phyloP scores from a whole-genome alignment of 2,113 vertebrate species.

The Eulemur macaco region DNA sequence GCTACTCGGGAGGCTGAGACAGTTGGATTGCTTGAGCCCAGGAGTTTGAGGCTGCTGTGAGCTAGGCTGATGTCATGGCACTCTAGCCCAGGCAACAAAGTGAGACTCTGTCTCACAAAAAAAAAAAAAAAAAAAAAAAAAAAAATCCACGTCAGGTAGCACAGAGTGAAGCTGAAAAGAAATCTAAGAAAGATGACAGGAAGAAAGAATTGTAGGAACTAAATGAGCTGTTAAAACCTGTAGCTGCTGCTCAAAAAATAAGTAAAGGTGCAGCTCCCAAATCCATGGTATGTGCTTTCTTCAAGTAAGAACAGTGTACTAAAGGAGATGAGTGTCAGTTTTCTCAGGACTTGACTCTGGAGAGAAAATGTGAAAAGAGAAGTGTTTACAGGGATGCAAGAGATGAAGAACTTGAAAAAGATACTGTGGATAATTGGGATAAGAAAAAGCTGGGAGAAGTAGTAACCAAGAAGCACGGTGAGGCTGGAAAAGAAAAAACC shows the following conservation, averaged over 20 bases:
- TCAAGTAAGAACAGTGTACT: conserved; percentile 98
- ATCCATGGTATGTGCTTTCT: conserved; percentile 98
- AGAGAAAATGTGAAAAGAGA: conserved; percentile 97
- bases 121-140: too few relatives aligned
- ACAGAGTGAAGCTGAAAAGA: conserved; percentile 89
- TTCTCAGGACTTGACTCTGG: conserved; percentile 96
- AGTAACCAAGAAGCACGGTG: conserved; percentile 97
- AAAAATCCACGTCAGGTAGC: conserved; percentile 77
- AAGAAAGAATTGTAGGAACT: conserved; percentile 97
- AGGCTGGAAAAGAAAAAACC: conserved; percentile 97
- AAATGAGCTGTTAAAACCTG: conserved; percentile 98
- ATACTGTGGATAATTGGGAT: conserved; percentile 99
- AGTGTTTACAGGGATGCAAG: conserved; percentile 96
- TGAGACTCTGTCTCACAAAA: too few relatives aligned
- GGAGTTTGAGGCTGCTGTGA: too few relatives aligned
- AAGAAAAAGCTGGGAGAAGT: conserved; percentile 99
- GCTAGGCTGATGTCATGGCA: too few relatives aligned
- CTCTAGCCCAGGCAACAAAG: too few relatives aligned
- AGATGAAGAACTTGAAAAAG: conserved; percentile 98
- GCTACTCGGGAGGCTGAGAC: too few relatives aligned
- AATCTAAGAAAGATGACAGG: conserved; percentile 93
- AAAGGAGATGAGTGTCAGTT: conserved; percentile 99
- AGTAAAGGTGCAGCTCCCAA: conserved; percentile 99
- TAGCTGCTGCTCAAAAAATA: conserved; percentile 97
- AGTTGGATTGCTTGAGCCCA: too few relatives aligned